These are phyloP conservation scores for Crocuta crocuta DNA, from an alignment of 2,113 vertebrate species.

Conservation along the genomic window DNA sequence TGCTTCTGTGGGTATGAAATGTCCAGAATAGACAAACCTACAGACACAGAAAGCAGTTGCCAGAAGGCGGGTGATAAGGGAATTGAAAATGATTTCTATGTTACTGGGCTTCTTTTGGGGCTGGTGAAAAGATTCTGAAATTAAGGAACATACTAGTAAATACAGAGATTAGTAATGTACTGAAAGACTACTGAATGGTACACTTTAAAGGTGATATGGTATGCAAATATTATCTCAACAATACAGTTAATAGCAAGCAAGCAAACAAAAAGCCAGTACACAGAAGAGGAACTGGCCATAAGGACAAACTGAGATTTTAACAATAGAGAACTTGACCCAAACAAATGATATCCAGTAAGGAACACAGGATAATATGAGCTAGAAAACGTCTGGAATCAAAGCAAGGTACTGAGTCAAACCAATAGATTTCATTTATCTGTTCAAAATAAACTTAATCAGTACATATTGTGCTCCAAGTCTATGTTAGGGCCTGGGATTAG, in stretches of 20 bases:
- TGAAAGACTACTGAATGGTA: not conserved
- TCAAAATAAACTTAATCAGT: not conserved
- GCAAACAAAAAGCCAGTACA: not conserved
- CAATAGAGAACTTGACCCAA: not conserved
- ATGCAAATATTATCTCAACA: not conserved
- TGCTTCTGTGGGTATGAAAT: not conserved
- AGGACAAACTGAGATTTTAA: not conserved
- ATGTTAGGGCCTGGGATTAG: not conserved
- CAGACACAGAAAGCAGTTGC: not conserved
- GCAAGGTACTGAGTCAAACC: not conserved
- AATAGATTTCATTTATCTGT: not conserved
- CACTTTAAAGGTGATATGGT: not conserved
- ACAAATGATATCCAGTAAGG: not conserved
- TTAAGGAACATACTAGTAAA: slow-evolving; percentile 12
- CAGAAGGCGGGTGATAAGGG: not conserved
- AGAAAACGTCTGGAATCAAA: not conserved
- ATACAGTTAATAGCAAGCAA: not conserved
- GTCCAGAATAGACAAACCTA: not conserved
- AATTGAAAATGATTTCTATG: not conserved
- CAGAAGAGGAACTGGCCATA: not conserved
- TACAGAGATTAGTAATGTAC: not conserved
- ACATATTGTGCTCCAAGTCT: not conserved
- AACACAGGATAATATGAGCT: not conserved
- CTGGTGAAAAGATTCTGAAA: slow-evolving; percentile 8
- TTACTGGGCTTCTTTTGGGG: not conserved